These are phyloP conservation scores for Heteropelma amictum DNA, from an alignment of 2,888 invertebrate genomes.

Conservation along the genomic window DNA sequence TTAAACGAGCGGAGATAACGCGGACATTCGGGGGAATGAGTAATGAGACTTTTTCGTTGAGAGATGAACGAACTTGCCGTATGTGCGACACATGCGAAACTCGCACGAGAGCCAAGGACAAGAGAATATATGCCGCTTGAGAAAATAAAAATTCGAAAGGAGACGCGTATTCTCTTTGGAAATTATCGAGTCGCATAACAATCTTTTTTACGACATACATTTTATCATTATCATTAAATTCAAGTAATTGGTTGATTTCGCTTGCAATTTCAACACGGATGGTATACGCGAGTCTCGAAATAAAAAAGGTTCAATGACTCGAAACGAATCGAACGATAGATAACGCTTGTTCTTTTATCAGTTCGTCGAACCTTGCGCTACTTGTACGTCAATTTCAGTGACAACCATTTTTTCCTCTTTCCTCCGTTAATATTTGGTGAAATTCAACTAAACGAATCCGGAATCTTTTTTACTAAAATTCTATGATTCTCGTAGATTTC, in stretches of 20 bases:
- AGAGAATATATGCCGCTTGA: conserved; percentile 19
- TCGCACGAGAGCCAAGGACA: conserved; percentile 42
- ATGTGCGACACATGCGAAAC: not conserved
- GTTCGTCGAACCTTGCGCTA: conserved; percentile 39
- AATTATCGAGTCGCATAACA: conserved; percentile 26
- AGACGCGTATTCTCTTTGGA: conserved; percentile 38
- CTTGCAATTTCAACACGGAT: not conserved
- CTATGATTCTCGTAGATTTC: not conserved
- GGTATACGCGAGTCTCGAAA: conserved; percentile 8
- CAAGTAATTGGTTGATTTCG: not conserved
- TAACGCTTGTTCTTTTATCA: conserved; percentile 36
- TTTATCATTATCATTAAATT: not conserved
- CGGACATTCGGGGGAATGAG: conserved; percentile 46
- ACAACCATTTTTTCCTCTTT: conserved; percentile 11
- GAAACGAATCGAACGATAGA: conserved; percentile 29
- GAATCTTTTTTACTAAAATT: not conserved
- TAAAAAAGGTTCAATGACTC: conserved; percentile 17
- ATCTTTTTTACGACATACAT: not conserved
- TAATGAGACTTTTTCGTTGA: conserved; percentile 45
- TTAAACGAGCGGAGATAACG: conserved; percentile 42
- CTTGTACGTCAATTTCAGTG: conserved; percentile 30
- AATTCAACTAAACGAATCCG: not conserved
- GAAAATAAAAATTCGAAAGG: conserved; percentile 53
- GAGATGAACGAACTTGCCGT: conserved; percentile 50
- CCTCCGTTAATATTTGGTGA: conserved; percentile 6